These are phyloP conservation scores for Amiota minor DNA, from an alignment of 2,888 invertebrate species.

Conservation along the genomic window DNA sequence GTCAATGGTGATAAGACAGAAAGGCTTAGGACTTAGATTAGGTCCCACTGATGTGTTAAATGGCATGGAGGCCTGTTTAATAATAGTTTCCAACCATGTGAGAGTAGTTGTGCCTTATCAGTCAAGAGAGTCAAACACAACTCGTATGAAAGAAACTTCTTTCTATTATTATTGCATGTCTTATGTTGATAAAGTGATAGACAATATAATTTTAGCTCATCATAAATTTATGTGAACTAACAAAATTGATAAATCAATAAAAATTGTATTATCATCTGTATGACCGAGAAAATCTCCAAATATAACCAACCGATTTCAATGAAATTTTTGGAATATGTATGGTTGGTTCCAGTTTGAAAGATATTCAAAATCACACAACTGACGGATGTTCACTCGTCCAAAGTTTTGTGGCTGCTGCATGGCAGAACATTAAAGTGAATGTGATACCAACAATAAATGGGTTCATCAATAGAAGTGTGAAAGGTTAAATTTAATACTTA, in stretches of 20 bases:
- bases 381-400: too few relatives aligned
- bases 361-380: too few relatives aligned
- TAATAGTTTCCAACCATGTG: background rate
- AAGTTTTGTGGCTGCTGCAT: too few relatives aligned
- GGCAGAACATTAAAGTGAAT: background rate
- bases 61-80: background rate
- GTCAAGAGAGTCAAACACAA: background rate
- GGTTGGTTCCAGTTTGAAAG: too few relatives aligned
- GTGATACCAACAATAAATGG: background rate
- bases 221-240: constrained; percentile 16
- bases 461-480: constrained; percentile 18
- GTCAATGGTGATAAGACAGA: background rate
- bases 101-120: background rate
- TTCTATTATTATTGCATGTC: too few relatives aligned
- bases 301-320: too few relatives aligned
- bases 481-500: constrained; percentile 18
- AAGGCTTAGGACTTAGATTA: background rate
- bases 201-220: constrained; percentile 9
- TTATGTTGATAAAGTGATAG: too few relatives aligned
- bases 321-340: too few relatives aligned
- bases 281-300: too few relatives aligned
- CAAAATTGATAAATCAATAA: too few relatives aligned
- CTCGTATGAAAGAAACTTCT: too few relatives aligned
- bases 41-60: constrained; percentile 19
- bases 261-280: too few relatives aligned